Conservation (phyloP, 23 tunicate genomes). For the Halocynthia roretzi region DNA sequence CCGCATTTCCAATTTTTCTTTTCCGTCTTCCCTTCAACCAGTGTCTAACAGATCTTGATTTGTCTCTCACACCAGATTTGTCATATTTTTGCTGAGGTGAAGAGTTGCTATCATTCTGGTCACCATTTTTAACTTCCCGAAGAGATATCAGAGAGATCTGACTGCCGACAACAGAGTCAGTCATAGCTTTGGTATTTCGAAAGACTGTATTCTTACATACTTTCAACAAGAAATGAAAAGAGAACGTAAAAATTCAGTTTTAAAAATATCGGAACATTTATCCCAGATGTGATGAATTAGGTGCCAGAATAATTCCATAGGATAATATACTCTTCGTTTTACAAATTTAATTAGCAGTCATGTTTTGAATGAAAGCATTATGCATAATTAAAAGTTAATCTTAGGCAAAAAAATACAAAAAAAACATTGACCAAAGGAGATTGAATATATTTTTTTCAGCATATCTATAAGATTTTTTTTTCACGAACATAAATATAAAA, state of each 20-base stretch:
- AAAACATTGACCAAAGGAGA: no score
- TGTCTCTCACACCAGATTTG: background rate
- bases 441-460: no score
- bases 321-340: background rate
- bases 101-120: background rate
- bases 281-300: background rate
- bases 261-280: background rate
- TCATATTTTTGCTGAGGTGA: background rate
- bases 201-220: no score
- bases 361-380: no score
- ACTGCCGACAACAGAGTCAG: background rate
- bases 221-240: no score
- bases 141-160: slow-evolving; percentile 3
- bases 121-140: background rate
- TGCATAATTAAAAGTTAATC: no score
- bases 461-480: no score
- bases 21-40: background rate
- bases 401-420: no score
- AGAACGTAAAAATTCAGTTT: background rate
- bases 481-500: no score
- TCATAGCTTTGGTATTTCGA: background rate
- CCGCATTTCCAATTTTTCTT: background rate
- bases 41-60: background rate
- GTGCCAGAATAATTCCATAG: background rate
- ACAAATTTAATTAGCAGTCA: no score